Conservation (phyloP, 2,888 invertebrate species). For the Entomobrya multifasciata region DNA sequence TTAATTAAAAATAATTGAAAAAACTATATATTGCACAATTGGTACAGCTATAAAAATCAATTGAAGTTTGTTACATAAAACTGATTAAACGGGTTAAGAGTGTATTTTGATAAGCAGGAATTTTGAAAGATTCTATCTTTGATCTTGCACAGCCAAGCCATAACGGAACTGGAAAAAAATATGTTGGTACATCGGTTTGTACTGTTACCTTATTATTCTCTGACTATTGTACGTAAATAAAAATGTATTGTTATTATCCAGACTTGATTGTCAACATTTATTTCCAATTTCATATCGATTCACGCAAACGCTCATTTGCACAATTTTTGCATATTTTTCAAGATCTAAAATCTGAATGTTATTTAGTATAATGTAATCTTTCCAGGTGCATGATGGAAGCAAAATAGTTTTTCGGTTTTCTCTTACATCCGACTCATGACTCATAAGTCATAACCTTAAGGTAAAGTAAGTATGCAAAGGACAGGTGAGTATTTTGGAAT, state of each 20-base stretch:
- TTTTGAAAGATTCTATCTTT: conserved; percentile 61
- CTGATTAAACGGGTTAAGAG: conserved; percentile 55
- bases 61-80: conserved; percentile 42
- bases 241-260: conserved; percentile 31
- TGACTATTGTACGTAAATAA: conserved; percentile 34
- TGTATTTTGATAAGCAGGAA: conserved; percentile 71
- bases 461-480: no score
- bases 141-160: conserved; percentile 66
- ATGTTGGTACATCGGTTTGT: conserved; percentile 60
- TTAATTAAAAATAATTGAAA: conserved; percentile 5
- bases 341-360: no score
- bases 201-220: conserved; percentile 60
- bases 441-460: no score
- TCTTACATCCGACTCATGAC: no score
- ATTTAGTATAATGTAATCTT: no score
- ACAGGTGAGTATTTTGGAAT: no score
- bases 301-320: no score
- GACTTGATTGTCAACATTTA: no score
- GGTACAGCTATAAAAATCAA: conserved; percentile 25
- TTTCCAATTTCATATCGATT: no score
- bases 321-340: no score
- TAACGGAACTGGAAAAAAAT: conserved; percentile 62
- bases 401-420: no score
- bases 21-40: conserved; percentile 6
- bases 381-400: no score